Percentiles rank a stretch among this genome's conserved stretches.
These are phyloP conservation scores for Apodemia hepburni DNA, from an alignment of 2,888 invertebrate genomes.

Conservation along the genomic window DNA sequence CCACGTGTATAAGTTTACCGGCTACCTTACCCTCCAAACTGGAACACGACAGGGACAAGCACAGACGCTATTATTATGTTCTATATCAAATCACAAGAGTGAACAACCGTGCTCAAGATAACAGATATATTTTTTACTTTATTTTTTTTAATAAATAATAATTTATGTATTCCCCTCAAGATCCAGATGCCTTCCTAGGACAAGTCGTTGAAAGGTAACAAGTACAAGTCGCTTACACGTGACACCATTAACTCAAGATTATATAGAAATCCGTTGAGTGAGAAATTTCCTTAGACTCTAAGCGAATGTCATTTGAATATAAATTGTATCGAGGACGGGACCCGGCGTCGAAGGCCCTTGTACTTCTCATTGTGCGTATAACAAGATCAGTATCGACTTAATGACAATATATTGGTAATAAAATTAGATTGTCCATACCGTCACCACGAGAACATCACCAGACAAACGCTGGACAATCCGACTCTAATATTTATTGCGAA, in stretches of 20 bases:
- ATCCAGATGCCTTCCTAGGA: constrained; percentile 21
- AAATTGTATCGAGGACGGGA: constrained; percentile 63
- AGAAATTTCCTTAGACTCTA: background rate
- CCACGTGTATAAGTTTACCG: no score
- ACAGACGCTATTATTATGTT: no score
- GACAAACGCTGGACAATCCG: constrained; percentile 46
- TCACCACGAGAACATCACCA: constrained; percentile 67
- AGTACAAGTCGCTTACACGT: constrained; percentile 37
- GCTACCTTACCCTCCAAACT: no score
- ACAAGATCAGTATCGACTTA: constrained; percentile 80
- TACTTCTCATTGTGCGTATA: constrained; percentile 76
- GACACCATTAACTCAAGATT: constrained; percentile 71
- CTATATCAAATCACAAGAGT: no score
- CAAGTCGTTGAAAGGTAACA: constrained; percentile 27
- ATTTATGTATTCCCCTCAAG: constrained; percentile 29
- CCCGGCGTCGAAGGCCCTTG: constrained; percentile 51
- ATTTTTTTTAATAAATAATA: background rate
- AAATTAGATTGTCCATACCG: constrained; percentile 77
- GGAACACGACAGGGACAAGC: no score
- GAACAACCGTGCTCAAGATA: no score
- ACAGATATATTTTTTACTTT: no score
- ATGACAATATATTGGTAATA: constrained; percentile 81
- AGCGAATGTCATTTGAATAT: constrained; percentile 77
- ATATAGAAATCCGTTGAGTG: constrained; percentile 67
- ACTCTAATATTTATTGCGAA: constrained; percentile 75